Evolutionary conservation across 2,113 vertebrate genomes (phyloP), one percentile per base, ranked within the genome.

Genomic region (Lophotis ruficrista): DNA sequence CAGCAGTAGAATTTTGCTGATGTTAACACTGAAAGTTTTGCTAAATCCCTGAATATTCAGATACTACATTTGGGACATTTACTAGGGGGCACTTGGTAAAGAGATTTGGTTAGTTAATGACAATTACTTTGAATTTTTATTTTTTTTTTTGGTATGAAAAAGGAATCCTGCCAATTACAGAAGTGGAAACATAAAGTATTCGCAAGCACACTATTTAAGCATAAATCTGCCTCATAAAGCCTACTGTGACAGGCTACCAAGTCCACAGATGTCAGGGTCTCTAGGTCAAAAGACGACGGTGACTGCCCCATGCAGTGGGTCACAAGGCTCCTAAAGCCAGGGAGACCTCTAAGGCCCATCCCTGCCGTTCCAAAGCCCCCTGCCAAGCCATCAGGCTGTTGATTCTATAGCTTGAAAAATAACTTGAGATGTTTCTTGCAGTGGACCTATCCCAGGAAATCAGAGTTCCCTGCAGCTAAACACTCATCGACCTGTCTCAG

Each of bases 191-290:
- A 11, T 41, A 41, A 93, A 84, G 31, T 51, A 30, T 21, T 89
- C 53, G 65, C 18, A 53, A 92, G 61, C 28, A 81, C 35, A 76
- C 35, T 54, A 30, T 61, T 79, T 72, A 47, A 72, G 21, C 48
- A 91, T 92, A 97, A 96, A 96, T 94, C 57, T 91, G 38, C 45
- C 61, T 89, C 81, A 58, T 84, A 85, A 93, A 92, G 28, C 24
- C 50, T 76, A 31, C 37, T 37, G 31, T 92, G 90, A 82, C 70
- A 51, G 62, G 21, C 14, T 84, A 84, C 48, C 16, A 72, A 69
- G 22, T 18, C 86, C 91, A 50, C 92, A 92, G 61, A 93, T 94
- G 83, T 91, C 81, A 54, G 25, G 86, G 83, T 96, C 92, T 92
- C 48, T n/a, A 57, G 87, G 89, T 96, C 89, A 96, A 69, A 89